Evolutionary conservation across 2,888 invertebrate species (phyloP).

Genomic region (Aleiodes testaceus): DNA sequence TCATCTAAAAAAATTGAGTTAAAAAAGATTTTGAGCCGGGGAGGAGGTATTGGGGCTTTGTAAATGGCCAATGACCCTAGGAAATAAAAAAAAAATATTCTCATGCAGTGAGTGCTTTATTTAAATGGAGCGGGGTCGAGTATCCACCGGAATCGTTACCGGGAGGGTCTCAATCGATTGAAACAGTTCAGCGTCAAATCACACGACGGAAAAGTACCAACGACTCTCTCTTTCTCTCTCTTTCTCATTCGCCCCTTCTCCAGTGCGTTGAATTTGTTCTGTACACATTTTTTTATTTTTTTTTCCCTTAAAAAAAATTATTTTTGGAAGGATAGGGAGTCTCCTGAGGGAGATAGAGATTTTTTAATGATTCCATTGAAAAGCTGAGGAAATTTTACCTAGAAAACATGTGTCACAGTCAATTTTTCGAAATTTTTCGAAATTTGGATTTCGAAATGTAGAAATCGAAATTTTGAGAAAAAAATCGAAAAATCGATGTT

Average conservation of each 20-base stretch:
- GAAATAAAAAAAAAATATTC: not conserved
- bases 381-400: too few relatives aligned
- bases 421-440: too few relatives aligned
- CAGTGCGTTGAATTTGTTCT: too few relatives aligned
- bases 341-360: too few relatives aligned
- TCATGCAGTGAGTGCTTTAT: not conserved
- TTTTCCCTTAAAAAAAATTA: not conserved
- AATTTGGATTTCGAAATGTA: not conserved
- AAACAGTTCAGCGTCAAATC: not conserved
- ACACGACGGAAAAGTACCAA: slow-evolving; percentile 21
- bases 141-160: not conserved
- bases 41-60: too few relatives aligned
- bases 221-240: not conserved
- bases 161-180: slow-evolving; percentile 25
- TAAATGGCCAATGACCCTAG: too few relatives aligned
- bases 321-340: too few relatives aligned
- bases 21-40: too few relatives aligned
- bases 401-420: too few relatives aligned
- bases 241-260: not conserved
- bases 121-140: slow-evolving; percentile 11
- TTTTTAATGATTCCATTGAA: too few relatives aligned
- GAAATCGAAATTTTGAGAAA: not conserved
- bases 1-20: too few relatives aligned
- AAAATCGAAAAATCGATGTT: not conserved
- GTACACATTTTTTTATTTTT: not conserved